Base-by-base conservation (phyloP, 2,888 invertebrate species). In the Plemyria rubiginata region DNA sequence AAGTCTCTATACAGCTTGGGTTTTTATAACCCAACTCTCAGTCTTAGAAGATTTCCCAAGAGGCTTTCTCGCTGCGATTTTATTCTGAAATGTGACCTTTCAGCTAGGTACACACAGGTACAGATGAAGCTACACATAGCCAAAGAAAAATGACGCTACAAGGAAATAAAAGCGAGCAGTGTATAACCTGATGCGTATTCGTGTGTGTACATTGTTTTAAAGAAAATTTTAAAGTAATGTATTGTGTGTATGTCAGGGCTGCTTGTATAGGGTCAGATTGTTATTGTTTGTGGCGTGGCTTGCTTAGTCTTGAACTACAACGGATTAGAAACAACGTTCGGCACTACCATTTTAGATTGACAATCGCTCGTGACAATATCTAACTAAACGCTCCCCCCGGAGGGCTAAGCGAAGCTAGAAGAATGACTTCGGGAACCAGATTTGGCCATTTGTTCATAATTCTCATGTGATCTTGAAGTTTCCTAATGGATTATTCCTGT, bases 11-110 rank as follows among this genome's bases (percentile, higher is more conserved):
- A 29, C 29, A 48, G 45, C 59, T 43, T 41, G 28, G 49, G 49
- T 54, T 54, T 45, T 32, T 57, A 41, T 45, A 46, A 28, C 32
- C 52, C 28, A 15, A 45, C 53, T 54, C 51, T 53, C 29, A 11
- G 32, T 48, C 54, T 56, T 45, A 43, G 15, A 15, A 54, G 50
- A 61, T 65, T 65, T 61, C 61, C 65, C 61, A 8, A 9, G 65
- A 55, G 61, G 32, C 48, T 40, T n/a, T n/a, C 15, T 16, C 12
- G 52, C 58, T 6, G 52, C 13, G 58, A 59, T 59, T 56, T 59
- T 59, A 62, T 53, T 59, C 55, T 55, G 38, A 62, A 43, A 60
- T 38, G 58, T 45, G 32, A 49, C 52, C 43, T 59, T 52, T 12
- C 16, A n/a, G n/a, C 12, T 0, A 45, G 12, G 41, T 3, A 22